Evolutionary conservation across 2,888 invertebrate species (phyloP).

Genomic region (Rhogogaster chlorosoma): DNA sequence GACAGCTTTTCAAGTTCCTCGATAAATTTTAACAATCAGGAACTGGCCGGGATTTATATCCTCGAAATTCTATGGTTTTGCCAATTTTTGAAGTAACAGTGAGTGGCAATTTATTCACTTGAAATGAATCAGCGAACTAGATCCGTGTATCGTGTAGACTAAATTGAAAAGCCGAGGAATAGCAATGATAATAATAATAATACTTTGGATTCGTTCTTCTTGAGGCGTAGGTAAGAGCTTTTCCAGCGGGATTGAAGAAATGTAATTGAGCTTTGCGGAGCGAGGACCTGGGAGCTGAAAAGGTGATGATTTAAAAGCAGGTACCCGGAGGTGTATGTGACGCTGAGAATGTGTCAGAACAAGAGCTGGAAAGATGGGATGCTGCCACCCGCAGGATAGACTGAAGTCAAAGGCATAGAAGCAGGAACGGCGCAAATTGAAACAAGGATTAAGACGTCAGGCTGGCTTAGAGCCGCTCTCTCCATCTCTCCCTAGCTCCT

Average conservation of each 20-base stretch:
- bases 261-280: conserved; percentile 41
- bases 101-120: neutral
- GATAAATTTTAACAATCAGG: conserved; percentile 37
- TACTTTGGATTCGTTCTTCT: conserved; percentile 7
- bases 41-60: neutral
- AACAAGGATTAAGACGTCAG: conserved; percentile 67
- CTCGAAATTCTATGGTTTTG: neutral
- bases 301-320: conserved; percentile 32
- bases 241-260: neutral
- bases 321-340: neutral
- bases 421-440: conserved; percentile 61
- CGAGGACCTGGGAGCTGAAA: neutral
- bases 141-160: neutral
- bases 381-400: conserved; percentile 35
- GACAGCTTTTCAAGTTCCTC: conserved; percentile 41
- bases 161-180: neutral
- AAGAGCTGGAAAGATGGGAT: conserved; percentile 32
- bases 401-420: conserved; percentile 41
- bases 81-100: neutral
- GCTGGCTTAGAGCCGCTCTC: conserved; percentile 62
- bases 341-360: conserved; percentile 30
- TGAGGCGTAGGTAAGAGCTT: conserved; percentile 10
- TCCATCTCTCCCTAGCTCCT: neutral
- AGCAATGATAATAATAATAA: neutral
- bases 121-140: neutral